A percentile compares a stretch with the other conserved stretches of the same genome.
phyloP scores from a whole-genome alignment of 2,113 vertebrate genomes.

The Sylvilagus bachmani region DNA sequence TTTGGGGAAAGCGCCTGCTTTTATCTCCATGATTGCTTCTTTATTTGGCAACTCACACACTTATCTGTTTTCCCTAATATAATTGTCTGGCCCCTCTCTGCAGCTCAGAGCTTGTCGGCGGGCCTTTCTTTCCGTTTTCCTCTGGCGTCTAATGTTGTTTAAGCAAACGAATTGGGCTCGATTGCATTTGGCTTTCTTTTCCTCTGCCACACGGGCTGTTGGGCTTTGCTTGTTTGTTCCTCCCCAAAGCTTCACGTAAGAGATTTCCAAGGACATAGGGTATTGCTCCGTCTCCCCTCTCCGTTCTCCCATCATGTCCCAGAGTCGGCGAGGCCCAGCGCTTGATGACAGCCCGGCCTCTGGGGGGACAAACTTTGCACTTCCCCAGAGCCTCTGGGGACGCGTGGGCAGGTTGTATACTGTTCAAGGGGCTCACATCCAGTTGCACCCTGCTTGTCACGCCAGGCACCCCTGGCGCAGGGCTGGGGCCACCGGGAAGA shows the following conservation, averaged over 20 bases:
- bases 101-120: background rate
- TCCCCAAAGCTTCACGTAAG: background rate
- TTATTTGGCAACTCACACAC: constrained; percentile 66
- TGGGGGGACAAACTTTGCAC: background rate
- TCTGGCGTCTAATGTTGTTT: constrained; percentile 71
- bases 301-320: background rate
- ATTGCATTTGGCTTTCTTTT: constrained; percentile 60
- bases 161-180: constrained; percentile 72
- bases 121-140: constrained; percentile 41
- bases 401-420: background rate
- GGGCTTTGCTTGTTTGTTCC: background rate
- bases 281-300: background rate
- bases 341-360: background rate
- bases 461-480: too few relatives aligned
- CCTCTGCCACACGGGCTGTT: background rate
- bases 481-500: background rate
- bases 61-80: constrained; percentile 71
- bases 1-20: constrained; percentile 49
- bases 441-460: background rate
- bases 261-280: background rate
- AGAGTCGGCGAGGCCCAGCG: background rate
- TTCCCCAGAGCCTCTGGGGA: background rate
- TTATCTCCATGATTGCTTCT: constrained; percentile 79
- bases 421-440: background rate
- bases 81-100: constrained; percentile 64